A percentile compares a stretch with the other conserved stretches of the same genome.
Evolutionary conservation across 2,888 invertebrate species (phyloP).

Genomic region (Arrhopalites spinosus): DNA sequence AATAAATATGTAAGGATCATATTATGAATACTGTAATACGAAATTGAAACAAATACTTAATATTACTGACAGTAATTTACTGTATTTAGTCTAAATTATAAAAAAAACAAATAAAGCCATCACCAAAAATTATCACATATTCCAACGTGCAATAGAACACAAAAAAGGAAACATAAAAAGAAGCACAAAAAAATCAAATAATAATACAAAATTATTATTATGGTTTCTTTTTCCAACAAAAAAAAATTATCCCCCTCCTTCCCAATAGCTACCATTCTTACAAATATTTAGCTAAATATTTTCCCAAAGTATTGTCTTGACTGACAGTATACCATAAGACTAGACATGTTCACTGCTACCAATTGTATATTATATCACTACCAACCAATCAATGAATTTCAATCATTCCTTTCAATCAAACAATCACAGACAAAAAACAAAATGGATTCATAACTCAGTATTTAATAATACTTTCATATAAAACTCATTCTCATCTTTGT

Average conservation of each 20-base stretch:
- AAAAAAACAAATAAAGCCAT: too few relatives aligned
- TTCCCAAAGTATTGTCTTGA: not conserved
- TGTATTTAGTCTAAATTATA: too few relatives aligned
- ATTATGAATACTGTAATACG: conserved; percentile 2
- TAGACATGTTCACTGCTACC: not conserved
- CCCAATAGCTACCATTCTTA: too few relatives aligned
- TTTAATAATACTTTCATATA: not conserved
- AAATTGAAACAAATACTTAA: conserved; percentile 20
- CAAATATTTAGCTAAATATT: not conserved
- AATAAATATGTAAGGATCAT: not conserved
- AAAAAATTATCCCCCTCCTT: too few relatives aligned
- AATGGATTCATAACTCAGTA: not conserved
- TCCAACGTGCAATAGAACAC: conserved; percentile 3
- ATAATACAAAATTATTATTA: too few relatives aligned
- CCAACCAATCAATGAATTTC: conserved; percentile 10
- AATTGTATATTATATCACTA: conserved; percentile 18
- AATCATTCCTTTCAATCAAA: conserved; percentile 31
- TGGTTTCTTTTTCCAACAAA: too few relatives aligned
- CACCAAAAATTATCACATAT: not conserved
- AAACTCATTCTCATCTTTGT: conserved; percentile 18
- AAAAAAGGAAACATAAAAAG: too few relatives aligned
- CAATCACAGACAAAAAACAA: conserved; percentile 8
- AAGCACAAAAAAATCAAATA: not conserved
- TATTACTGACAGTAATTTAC: too few relatives aligned
- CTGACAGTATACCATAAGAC: not conserved